Percentiles rank a stretch among this genome's conserved stretches.
Conservation (phyloP, 2,888 invertebrate species). For the Ctenicera cuprea region DNA sequence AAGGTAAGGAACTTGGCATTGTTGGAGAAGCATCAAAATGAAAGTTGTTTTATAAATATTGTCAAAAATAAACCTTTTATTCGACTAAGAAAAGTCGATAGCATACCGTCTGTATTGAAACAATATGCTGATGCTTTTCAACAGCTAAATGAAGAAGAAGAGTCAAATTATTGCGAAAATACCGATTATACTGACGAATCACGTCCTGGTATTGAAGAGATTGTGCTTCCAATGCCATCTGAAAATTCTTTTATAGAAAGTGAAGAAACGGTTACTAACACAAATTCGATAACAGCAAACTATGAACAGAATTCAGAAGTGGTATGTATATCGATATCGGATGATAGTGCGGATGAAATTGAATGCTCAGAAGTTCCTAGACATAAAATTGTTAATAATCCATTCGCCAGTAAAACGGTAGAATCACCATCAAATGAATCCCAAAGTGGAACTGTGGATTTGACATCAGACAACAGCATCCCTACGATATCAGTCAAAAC, state of each 20-base stretch:
- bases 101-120: neutral
- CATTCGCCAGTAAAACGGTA: no score
- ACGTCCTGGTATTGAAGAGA: no score
- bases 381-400: neutral
- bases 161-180: no score
- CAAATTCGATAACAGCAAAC: no score
- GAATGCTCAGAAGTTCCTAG: neutral
- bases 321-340: slow-evolving; percentile 12
- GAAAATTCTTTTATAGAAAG: no score
- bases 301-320: neutral
- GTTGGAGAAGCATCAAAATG: neutral
- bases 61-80: slow-evolving; percentile 5
- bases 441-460: neutral
- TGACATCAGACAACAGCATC: neutral
- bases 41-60: slow-evolving; percentile 16
- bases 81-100: slow-evolving; percentile 13
- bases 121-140: slow-evolving; percentile 3
- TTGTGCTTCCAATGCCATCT: no score
- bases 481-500: no score
- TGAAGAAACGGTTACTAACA: no score
- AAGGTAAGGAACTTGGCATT: slow-evolving; percentile 7
- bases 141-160: neutral
- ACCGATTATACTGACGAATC: neutral
- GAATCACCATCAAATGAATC: neutral
- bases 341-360: slow-evolving; percentile 18